These are phyloP conservation scores for Anarrhichthys ocellatus DNA, from an alignment of 2,113 vertebrate species.

Conservation along the genomic window DNA sequence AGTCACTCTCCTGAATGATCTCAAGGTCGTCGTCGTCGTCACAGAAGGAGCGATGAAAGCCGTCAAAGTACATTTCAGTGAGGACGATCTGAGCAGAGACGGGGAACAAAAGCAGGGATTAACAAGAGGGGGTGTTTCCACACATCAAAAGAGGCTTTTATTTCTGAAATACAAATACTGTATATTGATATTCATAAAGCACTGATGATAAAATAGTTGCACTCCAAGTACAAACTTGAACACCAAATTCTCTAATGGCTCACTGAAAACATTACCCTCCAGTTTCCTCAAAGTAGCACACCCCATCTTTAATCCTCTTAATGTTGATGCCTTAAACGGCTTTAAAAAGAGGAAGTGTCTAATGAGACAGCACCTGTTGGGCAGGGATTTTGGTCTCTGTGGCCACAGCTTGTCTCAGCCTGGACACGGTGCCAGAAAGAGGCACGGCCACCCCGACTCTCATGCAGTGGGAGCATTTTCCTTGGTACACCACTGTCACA, in stretches of 20 bases:
- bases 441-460: slow-evolving; percentile 95
- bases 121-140: neutral
- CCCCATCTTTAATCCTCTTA: slow-evolving; percentile 6
- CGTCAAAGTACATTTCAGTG: slow-evolving; percentile 99
- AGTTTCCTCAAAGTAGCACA: neutral
- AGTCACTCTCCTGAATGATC: slow-evolving; percentile 97
- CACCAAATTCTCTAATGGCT: neutral
- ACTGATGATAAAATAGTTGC: neutral
- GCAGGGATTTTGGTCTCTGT: slow-evolving; percentile 96
- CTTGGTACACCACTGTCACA: slow-evolving; percentile 96
- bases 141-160: neutral
- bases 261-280: neutral
- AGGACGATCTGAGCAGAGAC: slow-evolving; percentile 89
- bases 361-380: slow-evolving; percentile 87
- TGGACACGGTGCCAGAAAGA: slow-evolving; percentile 91
- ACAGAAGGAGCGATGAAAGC: slow-evolving; percentile 98
- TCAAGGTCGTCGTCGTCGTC: slow-evolving; percentile 94
- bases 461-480: slow-evolving; percentile 98
- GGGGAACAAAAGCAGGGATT: slow-evolving; percentile 1
- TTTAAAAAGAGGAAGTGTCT: neutral
- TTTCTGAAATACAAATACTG: neutral
- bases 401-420: slow-evolving; percentile 93
- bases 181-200: neutral
- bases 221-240: neutral
- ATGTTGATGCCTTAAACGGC: neutral